Base-by-base conservation (phyloP, 2,113 vertebrate genomes). In the Neoarius graeffei region DNA sequence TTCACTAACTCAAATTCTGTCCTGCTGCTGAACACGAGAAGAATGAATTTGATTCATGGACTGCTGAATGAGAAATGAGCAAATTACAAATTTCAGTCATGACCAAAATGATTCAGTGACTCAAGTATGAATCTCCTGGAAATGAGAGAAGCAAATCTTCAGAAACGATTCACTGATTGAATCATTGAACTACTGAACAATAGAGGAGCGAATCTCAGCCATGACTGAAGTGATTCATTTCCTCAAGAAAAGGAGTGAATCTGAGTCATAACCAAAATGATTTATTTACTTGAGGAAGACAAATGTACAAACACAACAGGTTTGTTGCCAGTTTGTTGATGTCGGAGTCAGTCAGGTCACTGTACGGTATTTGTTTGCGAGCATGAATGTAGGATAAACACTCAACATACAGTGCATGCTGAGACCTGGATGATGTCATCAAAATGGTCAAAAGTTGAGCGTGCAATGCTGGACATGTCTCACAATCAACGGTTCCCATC, bases 221-320 rank as follows among this genome's bases (percentile, higher is more conserved):
- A 20, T 42, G 30, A 42, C 69, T 8, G 35, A 15, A 71, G 17
- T 17, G 69, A 42, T 73, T 73, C 30, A 42, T 19, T 8, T 35
- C 19, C 30, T 73, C 30, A 19, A 71, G 14, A 17, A 8, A 48
- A 73, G 19, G 9, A 50, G 20, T 1, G 52, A 80, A 17, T 57
- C n/a, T 14, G 11, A 54, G 5, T 79, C 76, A 56, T 27, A 27
- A 54, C 52, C 4, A 7, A 79, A 79, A 27, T 7, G 25, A 79
- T 27, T 27, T 14, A n/a, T 11, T 7, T 54, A 15, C 76, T 15
- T 1, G 13, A 79, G 23, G 3, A 3, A 0, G 1, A 17, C 13
- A 17, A 15, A 20, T 1, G 4, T 1, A 10, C 9, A 10, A 25
- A 20, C 0, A 1, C 42, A 5, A 5, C 19, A 50, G 2, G 2